phyloP scores from a whole-genome alignment of 2,797 vertebrate genomes.

The Pteropus rufus region DNA sequence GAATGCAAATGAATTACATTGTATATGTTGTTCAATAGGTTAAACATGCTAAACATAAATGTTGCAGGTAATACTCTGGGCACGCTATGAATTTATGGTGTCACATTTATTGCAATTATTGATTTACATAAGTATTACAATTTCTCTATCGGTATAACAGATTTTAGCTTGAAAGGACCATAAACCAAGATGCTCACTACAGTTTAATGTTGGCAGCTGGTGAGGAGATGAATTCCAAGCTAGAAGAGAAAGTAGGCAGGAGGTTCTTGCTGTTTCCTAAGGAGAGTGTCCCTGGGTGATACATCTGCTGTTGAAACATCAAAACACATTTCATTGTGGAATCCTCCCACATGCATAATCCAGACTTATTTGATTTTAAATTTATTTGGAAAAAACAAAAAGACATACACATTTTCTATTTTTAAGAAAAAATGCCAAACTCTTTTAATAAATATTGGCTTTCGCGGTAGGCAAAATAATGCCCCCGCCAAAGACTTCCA shows the following conservation, averaged over 20 bases:
- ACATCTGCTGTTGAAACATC: slow-evolving; percentile 96
- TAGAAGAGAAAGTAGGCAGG: slow-evolving; percentile 91
- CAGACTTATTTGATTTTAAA: slow-evolving; percentile 73
- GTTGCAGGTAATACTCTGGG: slow-evolving; percentile 75
- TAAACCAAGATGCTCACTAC: slow-evolving; percentile 84
- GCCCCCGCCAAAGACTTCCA: background rate
- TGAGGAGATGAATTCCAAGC: slow-evolving; percentile 93
- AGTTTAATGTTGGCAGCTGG: slow-evolving; percentile 94
- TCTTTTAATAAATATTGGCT: background rate
- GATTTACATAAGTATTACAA: slow-evolving; percentile 83
- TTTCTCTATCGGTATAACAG: slow-evolving; percentile 80
- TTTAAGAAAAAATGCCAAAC: slow-evolving; percentile 53
- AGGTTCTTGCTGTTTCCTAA: slow-evolving; percentile 94
- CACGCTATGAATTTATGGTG: slow-evolving; percentile 79
- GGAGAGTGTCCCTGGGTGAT: slow-evolving; percentile 91
- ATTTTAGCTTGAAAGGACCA: slow-evolving; percentile 84
- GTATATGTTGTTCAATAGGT: slow-evolving; percentile 58
- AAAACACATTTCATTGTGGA: slow-evolving; percentile 88
- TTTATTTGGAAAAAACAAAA: slow-evolving; percentile 74
- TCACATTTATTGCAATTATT: slow-evolving; percentile 80
- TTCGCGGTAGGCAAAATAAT: background rate
- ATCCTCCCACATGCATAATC: slow-evolving; percentile 73
- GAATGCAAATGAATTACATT: slow-evolving; percentile 67
- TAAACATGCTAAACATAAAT: slow-evolving; percentile 37
- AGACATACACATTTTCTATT: slow-evolving; percentile 54